Base-by-base conservation (phyloP, 1,140 invertebrate species). In the Polypedilum pembai region DNA sequence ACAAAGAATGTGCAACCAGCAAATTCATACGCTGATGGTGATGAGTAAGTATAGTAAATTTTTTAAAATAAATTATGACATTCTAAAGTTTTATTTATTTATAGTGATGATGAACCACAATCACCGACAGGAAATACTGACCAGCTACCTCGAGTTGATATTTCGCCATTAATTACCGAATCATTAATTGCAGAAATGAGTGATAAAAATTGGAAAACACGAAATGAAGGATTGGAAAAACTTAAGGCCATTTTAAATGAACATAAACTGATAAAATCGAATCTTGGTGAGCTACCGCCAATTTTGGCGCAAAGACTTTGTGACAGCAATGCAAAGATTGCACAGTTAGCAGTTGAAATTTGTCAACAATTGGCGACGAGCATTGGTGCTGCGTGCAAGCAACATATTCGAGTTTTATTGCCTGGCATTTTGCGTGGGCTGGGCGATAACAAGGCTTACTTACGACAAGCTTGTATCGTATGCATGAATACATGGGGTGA, bases 171-270 rank as follows among this genome's bases (percentile, higher is more conserved):
- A 78, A 91, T 98, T 66, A 95, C 93, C 0, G 91, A 94, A 75
- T 81, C 87, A 0, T 81, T 98, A 0, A 82, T 98, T 0, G 88
- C 87, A 63, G 93, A 97, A 82, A 84, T 98, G 75, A 85, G 87
- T 33, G 95, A 98, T 82, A 98, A 96, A 83, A 95, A 96, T 81
- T 98, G 95, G 95, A 98, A 97, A 85, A 90, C 89, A 74, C 79
- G 81, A n/a, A 82, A 82, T 75, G 81, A 82, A 73, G 81, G 81
- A 7, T 76, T 82, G 2, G 80, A 76, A 18, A 81, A 80, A 75
- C 63, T 83, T 45, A 79, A 82, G 77, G 56, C 72, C 8, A 81
- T 97, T 74, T 85, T 95, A 20, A 86, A 83, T 40, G 91, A 92
- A 73, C 88, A 90, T 0, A 90, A 92, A 76, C 89, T 91, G 41